A percentile compares a stretch with the other conserved stretches of the same genome.
Evolutionary conservation across 2,888 invertebrate species (phyloP).

Genomic region (Pristionchus exspectatus): DNA sequence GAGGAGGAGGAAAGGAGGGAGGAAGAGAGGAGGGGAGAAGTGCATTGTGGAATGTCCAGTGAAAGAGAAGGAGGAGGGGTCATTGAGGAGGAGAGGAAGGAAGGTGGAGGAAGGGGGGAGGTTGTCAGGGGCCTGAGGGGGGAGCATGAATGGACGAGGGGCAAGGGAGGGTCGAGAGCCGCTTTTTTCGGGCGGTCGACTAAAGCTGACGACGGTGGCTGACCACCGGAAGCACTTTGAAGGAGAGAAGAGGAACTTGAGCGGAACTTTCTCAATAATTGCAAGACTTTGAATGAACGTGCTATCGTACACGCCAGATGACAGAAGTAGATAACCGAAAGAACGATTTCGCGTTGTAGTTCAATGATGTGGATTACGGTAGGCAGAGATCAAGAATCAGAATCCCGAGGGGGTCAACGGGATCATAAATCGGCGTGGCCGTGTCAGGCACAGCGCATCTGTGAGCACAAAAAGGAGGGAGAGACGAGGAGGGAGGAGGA

Average conservation of each 20-base stretch:
- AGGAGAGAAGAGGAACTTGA: background rate
- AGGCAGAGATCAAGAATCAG: background rate
- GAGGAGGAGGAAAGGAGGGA: background rate
- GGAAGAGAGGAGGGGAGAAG: background rate
- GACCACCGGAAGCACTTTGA: conserved; percentile 14
- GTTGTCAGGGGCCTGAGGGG: background rate
- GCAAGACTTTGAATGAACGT: background rate
- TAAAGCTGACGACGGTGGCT: background rate
- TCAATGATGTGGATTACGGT: background rate
- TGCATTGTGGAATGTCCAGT: conserved; percentile 37
- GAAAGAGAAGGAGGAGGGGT: background rate
- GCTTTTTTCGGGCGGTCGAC: background rate
- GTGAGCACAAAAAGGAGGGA: conserved; percentile 9
- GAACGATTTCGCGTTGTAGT: no score
- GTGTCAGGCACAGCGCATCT: conserved; percentile 34
- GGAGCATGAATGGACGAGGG: background rate
- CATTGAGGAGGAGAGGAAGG: conserved; percentile 2
- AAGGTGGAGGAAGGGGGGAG: background rate
- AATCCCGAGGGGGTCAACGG: background rate
- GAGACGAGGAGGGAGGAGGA: background rate
- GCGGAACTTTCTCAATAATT: background rate
- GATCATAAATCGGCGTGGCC: conserved; percentile 18
- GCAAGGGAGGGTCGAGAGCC: conserved; percentile 2
- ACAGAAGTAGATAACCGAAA: no score
- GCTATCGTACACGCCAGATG: no score